phyloP scores from a whole-genome alignment of 2,797 vertebrate genomes.

The Moxostoma hubbsi region DNA sequence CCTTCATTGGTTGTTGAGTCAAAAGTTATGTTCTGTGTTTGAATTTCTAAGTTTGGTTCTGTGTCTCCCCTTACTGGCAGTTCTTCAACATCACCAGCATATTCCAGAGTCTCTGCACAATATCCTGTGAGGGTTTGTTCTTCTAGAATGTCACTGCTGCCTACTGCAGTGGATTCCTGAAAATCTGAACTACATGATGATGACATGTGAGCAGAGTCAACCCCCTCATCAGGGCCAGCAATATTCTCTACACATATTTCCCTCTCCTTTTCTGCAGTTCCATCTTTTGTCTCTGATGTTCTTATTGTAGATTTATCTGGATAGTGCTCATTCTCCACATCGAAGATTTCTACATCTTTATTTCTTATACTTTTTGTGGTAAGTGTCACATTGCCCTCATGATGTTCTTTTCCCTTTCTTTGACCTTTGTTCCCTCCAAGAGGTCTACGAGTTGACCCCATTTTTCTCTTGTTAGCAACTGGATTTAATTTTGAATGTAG shows the following conservation, averaged over 20 bases:
- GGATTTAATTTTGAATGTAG: neutral
- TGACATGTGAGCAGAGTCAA: slow-evolving; percentile 1
- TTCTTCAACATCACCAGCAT: neutral
- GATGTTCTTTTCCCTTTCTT: too few relatives aligned
- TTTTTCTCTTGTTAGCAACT: slow-evolving; percentile 16
- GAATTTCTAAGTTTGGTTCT: too few relatives aligned
- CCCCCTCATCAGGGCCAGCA: neutral
- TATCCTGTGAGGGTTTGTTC: neutral
- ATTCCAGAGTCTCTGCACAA: neutral
- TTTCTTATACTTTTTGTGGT: too few relatives aligned
- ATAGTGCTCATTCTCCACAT: neutral
- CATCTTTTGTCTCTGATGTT: too few relatives aligned
- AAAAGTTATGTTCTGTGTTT: neutral
- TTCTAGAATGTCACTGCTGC: neutral
- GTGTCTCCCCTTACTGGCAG: too few relatives aligned
- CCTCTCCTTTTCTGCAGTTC: neutral
- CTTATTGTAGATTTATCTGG: too few relatives aligned
- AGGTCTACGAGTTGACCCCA: slow-evolving; percentile 25
- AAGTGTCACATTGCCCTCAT: too few relatives aligned
- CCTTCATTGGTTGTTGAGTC: neutral
- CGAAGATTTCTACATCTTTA: too few relatives aligned
- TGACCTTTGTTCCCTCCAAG: slow-evolving; percentile 6
- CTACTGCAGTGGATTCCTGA: neutral
- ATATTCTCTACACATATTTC: neutral
- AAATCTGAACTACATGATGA: neutral